Base-by-base conservation (phyloP, 2,888 invertebrate genomes). In the Volucella inanis region DNA sequence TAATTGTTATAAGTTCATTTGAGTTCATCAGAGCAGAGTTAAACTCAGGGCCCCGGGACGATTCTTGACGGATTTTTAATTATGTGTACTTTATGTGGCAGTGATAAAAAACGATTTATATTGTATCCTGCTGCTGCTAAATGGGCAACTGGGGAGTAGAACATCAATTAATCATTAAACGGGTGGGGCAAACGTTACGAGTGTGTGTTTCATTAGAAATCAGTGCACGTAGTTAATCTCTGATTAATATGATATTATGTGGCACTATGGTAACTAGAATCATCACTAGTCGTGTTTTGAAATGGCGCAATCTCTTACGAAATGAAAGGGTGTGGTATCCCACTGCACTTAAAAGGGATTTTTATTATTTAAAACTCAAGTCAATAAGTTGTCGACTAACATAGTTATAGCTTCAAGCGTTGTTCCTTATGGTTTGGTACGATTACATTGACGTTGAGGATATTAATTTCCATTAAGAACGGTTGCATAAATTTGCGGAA, bases 51-150 rank as follows among this genome's bases (percentile, higher is more conserved):
- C 8, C 50, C 15, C 14, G 6, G 22, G 22, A 31, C 4, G 8
- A 59, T 4, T 31, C 62, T n/a, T 62, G 15, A 43, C 14, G 22
- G 14, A 22, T 41, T 49, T 41, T 76, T 76, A 57, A 64, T 70
- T 75, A 76, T 64, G 50, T 45, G 38, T 49, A 65, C 77, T 67
- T 22, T 18, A 65, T 11, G 72, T 55, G 12, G 31, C 54, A 82
- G 71, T 72, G 71, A 83, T 83, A 72, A 72, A 82, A 61, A 72
- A 45, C 52, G 78, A 78, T 78, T 77, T 81, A 62, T 82, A 49
- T 55, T 72, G 43, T 31, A 6, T 57, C 38, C 43, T 64, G 15
- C 50, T 64, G 50, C 43, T 72, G 41, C 31, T 52, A 47, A 49
- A 54, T 78, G 31, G 78, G 14, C 61, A 67, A 83, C 74, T 83